A percentile compares a stretch with the other conserved stretches of the same genome.
Evolutionary conservation across 2,888 invertebrate genomes (phyloP).

Genomic region (Meganola albula): DNA sequence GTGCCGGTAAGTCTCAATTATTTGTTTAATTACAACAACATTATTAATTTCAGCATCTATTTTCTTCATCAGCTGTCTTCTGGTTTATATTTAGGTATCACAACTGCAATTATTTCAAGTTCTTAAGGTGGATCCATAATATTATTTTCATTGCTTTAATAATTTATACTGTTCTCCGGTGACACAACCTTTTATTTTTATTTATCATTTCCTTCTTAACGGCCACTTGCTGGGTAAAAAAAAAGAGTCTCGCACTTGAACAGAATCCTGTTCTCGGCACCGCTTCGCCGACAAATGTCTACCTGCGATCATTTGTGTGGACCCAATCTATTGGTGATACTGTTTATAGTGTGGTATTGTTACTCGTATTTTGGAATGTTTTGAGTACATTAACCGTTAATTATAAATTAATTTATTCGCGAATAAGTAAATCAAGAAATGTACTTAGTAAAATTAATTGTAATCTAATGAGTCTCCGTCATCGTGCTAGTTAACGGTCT

Average conservation of each 20-base stretch:
- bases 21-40: conserved; percentile 14
- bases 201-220: conserved; percentile 62
- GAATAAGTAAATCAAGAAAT: too few species aligned
- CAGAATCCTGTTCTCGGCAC: conserved; percentile 65
- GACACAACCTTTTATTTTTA: conserved; percentile 37
- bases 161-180: conserved; percentile 21
- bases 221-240: conserved; percentile 58
- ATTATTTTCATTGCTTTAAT: conserved; percentile 15
- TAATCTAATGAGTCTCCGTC: conserved; percentile 21
- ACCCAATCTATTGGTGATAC: conserved; percentile 43
- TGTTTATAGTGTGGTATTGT: too few species aligned
- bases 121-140: conserved; percentile 6
- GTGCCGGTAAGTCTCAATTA: conserved; percentile 51
- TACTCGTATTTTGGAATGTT: too few species aligned
- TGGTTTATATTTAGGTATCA: too few species aligned
- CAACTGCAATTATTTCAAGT: conserved; percentile 15
- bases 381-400: too few species aligned
- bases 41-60: too few species aligned
- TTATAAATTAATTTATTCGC: too few species aligned
- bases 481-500: conserved; percentile 58
- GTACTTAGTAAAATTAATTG: neutral
- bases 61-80: too few species aligned
- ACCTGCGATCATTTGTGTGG: conserved; percentile 65
- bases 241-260: conserved; percentile 54
- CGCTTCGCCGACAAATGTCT: conserved; percentile 49